Base-by-base conservation (phyloP, 2,797 vertebrate species). In the Danionella dracula region DNA sequence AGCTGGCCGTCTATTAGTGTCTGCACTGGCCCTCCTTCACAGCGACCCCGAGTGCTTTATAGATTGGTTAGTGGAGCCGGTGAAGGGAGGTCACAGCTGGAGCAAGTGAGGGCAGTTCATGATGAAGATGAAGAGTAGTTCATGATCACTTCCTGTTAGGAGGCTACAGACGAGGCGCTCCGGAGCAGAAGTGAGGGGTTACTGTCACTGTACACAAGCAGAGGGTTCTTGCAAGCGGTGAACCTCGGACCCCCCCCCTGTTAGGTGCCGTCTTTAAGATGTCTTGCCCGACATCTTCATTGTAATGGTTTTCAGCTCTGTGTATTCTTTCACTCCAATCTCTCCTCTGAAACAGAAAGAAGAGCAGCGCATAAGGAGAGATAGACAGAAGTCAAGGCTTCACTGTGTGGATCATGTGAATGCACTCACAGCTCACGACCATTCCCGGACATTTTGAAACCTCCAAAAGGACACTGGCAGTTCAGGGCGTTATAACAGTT, bases 371-470 rank as follows among this genome's bases (percentile, higher is more conserved):
- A 8, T 66, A 16, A 1, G n/a, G 1, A 48, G 9, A 1, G 35
- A 45, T 12, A 32, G 8, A 15, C 8, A 46, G 51, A 60, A 68
- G 35, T 23, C 1, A 1, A 5, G 1, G 27, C 29, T 10, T 31
- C 13, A 20, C 23, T 27, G 23, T 19, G 23, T 10, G 4, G 9
- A 16, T 19, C 34, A 49, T 71, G 54, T 27, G 23, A 70, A 74
- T 27, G 74, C 87, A 93, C 97, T 97, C 89, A 99, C 97, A 99
- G 91, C 92, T 99, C 97, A 87, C 97, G 93, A 27, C 97, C 97
- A 19, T 97, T 99, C 84, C 97, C 97, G 81, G 97, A 99, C 96
- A 99, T 98, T 88, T 99, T 99, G 90, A 96, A 99, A 82, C 97
- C 97, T 81, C 97, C 97, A 78, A 99, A 99, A 71, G 97, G 97